These are phyloP conservation scores for Nesoenas mayeri DNA, from an alignment of 2,113 vertebrate species.

Conservation along the genomic window DNA sequence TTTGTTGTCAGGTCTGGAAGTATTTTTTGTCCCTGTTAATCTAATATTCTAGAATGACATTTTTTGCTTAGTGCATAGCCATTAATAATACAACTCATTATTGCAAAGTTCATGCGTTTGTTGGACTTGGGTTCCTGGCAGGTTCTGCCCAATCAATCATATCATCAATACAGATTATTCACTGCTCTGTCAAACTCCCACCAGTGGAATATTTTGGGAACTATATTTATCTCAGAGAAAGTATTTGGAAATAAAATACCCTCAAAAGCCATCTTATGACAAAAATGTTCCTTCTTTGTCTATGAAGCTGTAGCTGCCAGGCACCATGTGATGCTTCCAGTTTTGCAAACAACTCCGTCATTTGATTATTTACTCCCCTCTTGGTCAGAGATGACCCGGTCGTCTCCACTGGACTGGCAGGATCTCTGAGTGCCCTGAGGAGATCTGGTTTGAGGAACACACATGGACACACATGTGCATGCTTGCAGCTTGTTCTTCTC, in stretches of 20 bases:
- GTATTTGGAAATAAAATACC: background rate
- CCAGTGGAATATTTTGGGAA: background rate
- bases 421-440: background rate
- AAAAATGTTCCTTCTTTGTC: background rate
- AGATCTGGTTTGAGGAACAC: background rate
- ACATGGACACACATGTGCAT: background rate
- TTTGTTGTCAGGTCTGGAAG: background rate
- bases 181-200: background rate
- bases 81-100: background rate
- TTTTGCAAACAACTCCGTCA: background rate
- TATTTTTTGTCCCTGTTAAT: background rate
- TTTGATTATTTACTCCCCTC: background rate
- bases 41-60: background rate
- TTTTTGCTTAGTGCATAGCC: background rate
- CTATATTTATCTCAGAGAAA: background rate
- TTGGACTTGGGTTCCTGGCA: background rate
- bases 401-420: background rate
- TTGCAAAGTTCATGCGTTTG: background rate
- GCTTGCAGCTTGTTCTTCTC: background rate
- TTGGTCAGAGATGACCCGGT: background rate
- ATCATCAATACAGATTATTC: background rate
- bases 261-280: background rate
- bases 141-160: background rate
- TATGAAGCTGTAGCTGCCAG: background rate
- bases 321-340: background rate